Base-by-base conservation (phyloP, 2,797 vertebrate species). In the Anguilla anguilla region DNA sequence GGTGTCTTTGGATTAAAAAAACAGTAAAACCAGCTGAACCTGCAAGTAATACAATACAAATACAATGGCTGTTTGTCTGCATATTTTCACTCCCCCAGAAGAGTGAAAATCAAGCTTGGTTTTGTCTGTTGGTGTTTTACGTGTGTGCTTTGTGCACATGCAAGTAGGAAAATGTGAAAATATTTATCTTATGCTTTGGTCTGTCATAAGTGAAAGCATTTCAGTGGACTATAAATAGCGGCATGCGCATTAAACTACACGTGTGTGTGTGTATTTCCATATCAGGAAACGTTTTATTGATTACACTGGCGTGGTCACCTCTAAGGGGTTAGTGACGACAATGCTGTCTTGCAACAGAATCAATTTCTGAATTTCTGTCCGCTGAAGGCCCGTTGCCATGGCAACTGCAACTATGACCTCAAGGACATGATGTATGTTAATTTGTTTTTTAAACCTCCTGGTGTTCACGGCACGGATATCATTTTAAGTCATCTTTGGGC, bases 381-480 rank as follows among this genome's bases (percentile, higher is more conserved):
- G 59, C 59, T 43, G 39, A 67, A 67, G 64, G 22, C 84, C 35
- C 46, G 57, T 85, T 46, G 9, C 84, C 22, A 49, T 46, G 61
- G 39, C 84, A 85, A 85, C 84, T 85, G 84, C 59, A 43, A 9
- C 35, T n/a, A 5, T 85, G 84, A 67, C 84, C 31, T 67, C 83
- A 61, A 13, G 22, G 11, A 61, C 4, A 2, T 6, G 28, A 59
- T 0, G 6, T 61, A 59, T 19, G 31, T 31, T 35, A 0, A 19
- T 35, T 84, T 79, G 31, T 57, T 35, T 31, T 17, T 19, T 9
- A 51, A 53, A n/a, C 81, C n/a, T 59, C 6, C 11, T n/a, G 79
- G 28, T 51, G 13, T 79, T 39, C 31, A 79, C 39, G 3, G 74
- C 74, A 15, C 43, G 74, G 1, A 6, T 22, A 19, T 22, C 15